A percentile compares a stretch with the other conserved stretches of the same genome.
phyloP scores from a whole-genome alignment of 2,888 invertebrate species.

The Chironomus riparius region DNA sequence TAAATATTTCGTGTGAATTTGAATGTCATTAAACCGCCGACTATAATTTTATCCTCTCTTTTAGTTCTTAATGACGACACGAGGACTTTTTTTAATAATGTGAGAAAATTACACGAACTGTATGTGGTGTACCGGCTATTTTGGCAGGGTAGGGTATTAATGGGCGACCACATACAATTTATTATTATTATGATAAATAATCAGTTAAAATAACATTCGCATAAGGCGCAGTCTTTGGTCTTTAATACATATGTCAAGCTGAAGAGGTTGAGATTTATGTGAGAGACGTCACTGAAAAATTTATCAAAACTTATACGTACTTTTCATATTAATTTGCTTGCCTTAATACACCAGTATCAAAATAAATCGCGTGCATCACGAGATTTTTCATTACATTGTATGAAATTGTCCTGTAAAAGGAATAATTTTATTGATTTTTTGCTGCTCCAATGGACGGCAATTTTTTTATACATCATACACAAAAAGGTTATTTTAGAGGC shows the following conservation, averaged over 20 bases:
- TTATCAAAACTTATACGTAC: not conserved
- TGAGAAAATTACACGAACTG: not conserved
- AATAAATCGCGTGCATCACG: conserved; percentile 13
- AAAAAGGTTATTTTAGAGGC: no score
- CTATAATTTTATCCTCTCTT: not conserved
- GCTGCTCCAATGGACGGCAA: no score
- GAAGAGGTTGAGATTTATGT: not conserved
- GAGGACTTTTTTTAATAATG: not conserved
- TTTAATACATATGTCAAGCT: not conserved
- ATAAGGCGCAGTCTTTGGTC: not conserved
- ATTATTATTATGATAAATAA: not conserved
- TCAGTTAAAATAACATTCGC: not conserved
- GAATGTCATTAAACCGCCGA: not conserved
- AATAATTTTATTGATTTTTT: not conserved
- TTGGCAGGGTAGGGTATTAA: not conserved
- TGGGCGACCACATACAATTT: not conserved
- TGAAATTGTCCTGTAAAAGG: not conserved
- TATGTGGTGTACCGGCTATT: not conserved
- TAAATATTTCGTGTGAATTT: conserved; percentile 11
- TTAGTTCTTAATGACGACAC: not conserved
- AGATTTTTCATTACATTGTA: conserved; percentile 8
- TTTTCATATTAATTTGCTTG: not conserved
- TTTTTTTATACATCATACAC: no score
- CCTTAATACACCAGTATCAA: not conserved
- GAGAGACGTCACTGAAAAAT: conserved; percentile 15